A percentile compares a stretch with the other conserved stretches of the same genome.
Conservation (phyloP, 2,113 vertebrate species). For the Xerus inauris region DNA sequence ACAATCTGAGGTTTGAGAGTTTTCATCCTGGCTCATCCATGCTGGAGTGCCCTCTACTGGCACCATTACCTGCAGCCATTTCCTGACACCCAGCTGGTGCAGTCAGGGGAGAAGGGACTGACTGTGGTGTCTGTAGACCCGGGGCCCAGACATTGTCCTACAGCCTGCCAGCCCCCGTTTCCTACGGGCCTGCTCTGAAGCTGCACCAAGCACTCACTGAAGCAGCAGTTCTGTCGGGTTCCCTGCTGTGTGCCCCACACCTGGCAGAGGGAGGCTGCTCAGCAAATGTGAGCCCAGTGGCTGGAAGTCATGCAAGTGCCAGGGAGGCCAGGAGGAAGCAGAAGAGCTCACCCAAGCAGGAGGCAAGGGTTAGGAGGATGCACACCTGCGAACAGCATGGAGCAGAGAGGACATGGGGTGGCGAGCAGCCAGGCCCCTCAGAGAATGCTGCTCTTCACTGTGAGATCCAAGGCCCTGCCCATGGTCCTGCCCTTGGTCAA, state of each 20-base stretch:
- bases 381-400: no score
- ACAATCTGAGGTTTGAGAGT: not conserved
- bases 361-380: no score
- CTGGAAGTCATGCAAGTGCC: not conserved
- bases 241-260: not conserved
- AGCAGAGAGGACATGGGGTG: not conserved
- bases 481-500: not conserved
- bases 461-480: not conserved
- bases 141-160: not conserved
- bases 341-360: not conserved
- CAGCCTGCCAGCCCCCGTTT: not conserved
- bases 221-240: not conserved
- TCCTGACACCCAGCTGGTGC: not conserved
- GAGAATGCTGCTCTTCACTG: not conserved
- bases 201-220: rapidly evolving
- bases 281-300: no score
- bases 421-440: not conserved
- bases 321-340: not conserved
- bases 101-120: not conserved
- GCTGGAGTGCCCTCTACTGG: not conserved
- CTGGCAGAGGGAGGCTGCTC: not conserved
- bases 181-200: not conserved
- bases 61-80: not conserved
- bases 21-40: rapidly evolving
- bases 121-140: not conserved